A percentile compares a stretch with the other conserved stretches of the same genome.
These are phyloP conservation scores for Augochlora pura DNA, from an alignment of 1,140 invertebrate species.

Conservation along the genomic window DNA sequence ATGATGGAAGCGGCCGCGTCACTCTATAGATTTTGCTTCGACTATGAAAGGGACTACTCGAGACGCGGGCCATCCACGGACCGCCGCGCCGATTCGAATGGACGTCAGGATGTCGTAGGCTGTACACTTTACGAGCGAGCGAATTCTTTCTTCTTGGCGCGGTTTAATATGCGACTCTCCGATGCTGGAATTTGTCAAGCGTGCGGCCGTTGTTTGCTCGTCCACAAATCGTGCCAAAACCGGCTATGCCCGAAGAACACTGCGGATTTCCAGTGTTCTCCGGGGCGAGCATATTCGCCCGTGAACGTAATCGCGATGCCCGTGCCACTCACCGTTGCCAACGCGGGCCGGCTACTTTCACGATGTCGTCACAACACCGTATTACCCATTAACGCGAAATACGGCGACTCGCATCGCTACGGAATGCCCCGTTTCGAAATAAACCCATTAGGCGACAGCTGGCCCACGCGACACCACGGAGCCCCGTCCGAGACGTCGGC, in stretches of 20 bases:
- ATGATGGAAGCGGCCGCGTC: constrained; percentile 24
- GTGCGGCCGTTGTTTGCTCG: not conserved
- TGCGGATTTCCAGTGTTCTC: constrained; percentile 9
- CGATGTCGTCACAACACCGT: constrained; percentile 54
- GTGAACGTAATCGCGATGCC: constrained; percentile 42
- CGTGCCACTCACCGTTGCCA: constrained; percentile 51
- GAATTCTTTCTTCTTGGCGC: not conserved
- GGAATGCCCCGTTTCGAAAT: constrained; percentile 47
- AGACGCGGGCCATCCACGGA: not conserved
- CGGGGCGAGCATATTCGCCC: constrained; percentile 41
- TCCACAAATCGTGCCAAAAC: constrained; percentile 26
- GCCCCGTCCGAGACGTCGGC: too few relatives aligned
- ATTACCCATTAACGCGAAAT: constrained; percentile 54
- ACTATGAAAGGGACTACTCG: not conserved
- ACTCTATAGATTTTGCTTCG: not conserved
- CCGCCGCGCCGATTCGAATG: not conserved
- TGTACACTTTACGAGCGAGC: not conserved
- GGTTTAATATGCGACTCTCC: constrained; percentile 6
- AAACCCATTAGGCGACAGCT: constrained; percentile 29
- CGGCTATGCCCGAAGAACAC: constrained; percentile 19
- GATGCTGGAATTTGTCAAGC: not conserved
- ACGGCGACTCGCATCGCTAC: constrained; percentile 19
- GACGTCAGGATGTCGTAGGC: not conserved
- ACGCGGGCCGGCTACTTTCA: constrained; percentile 54
- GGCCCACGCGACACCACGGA: not conserved